These are phyloP conservation scores for Acanthurus leucopareius DNA, from an alignment of 2,797 vertebrate genomes.

Conservation along the genomic window DNA sequence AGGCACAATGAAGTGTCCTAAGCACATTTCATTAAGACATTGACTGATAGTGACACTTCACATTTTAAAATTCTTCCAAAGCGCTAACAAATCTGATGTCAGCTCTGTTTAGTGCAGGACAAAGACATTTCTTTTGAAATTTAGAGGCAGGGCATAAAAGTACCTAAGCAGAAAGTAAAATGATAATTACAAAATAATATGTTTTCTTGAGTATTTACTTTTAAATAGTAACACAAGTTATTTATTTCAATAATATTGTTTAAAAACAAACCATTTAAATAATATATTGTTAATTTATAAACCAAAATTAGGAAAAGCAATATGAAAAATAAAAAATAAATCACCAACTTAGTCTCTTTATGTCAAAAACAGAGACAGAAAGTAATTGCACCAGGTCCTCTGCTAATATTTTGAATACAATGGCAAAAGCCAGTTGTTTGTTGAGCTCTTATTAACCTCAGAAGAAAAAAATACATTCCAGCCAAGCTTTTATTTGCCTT, in stretches of 20 bases:
- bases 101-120: slow-evolving; percentile 55
- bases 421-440: background rate
- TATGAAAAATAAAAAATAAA: slow-evolving; percentile 1
- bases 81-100: slow-evolving; percentile 67
- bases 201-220: slow-evolving; percentile 29
- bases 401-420: background rate
- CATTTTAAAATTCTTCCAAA: slow-evolving; percentile 62
- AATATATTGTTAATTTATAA: background rate
- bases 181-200: background rate
- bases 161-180: slow-evolving; percentile 15
- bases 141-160: slow-evolving; percentile 26
- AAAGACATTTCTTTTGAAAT: slow-evolving; percentile 42
- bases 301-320: background rate
- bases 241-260: background rate
- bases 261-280: background rate
- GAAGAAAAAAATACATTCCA: slow-evolving; percentile 9
- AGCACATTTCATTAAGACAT: slow-evolving; percentile 52
- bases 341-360: background rate
- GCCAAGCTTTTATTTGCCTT: background rate
- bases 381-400: slow-evolving; percentile 6
- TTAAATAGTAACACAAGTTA: slow-evolving; percentile 28
- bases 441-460: background rate
- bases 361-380: slow-evolving; percentile 15
- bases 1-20: slow-evolving; percentile 53
- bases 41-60: slow-evolving; percentile 64